phyloP scores from a whole-genome alignment of 1,140 invertebrate species.

The Proales similis region DNA sequence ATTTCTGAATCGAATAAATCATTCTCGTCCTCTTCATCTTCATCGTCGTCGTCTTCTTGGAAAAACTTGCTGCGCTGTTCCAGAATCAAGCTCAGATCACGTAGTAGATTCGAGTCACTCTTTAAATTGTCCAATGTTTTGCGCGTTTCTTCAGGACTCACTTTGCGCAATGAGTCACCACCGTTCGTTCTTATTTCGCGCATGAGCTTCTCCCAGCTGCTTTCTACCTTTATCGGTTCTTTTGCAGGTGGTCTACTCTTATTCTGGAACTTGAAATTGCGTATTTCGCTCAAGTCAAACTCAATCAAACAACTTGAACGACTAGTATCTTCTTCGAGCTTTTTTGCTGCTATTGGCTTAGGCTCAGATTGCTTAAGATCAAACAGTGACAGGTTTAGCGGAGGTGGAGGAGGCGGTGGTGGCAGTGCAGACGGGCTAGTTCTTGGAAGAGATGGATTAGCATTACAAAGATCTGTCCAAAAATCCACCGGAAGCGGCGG shows the following conservation, averaged over 20 bases:
- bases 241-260: background rate
- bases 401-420: conserved; percentile 8
- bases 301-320: no score
- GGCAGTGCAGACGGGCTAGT: no score
- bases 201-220: conserved; percentile 27
- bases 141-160: background rate
- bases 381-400: background rate
- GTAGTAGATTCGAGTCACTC: conserved; percentile 3
- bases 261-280: conserved; percentile 30
- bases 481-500: background rate
- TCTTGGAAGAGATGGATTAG: background rate
- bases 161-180: conserved; percentile 11
- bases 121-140: conserved; percentile 3
- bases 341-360: background rate
- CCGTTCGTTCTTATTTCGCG: conserved; percentile 32
- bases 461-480: background rate
- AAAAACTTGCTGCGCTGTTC: conserved; percentile 37
- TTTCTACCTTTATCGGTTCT: conserved; percentile 17
- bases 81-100: conserved; percentile 30
- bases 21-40: no score
- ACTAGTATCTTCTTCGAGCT: conserved; percentile 9
- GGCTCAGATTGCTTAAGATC: background rate
- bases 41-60: conserved; percentile 29
- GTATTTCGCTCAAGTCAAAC: conserved; percentile 30
- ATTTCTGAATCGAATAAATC: no score